A percentile compares a stretch with the other conserved stretches of the same genome.
Conservation (phyloP, 2,888 invertebrate species). For the Ypsolopha sequella region DNA sequence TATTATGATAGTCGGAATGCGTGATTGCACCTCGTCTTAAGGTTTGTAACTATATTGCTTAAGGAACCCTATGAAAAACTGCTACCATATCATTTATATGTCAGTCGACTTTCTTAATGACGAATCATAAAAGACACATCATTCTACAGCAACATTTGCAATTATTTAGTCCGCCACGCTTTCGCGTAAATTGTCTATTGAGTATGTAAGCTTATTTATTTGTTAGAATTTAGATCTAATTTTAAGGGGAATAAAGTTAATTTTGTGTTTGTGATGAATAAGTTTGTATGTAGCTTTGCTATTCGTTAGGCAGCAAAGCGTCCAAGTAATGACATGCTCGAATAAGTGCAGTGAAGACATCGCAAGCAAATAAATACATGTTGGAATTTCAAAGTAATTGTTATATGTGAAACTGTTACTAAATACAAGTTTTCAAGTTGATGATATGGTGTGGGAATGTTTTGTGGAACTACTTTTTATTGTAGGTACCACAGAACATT, state of each 20-base stretch:
- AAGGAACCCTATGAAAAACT: no score
- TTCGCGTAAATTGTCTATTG: slow-evolving; percentile 28
- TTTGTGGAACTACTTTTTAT: background rate
- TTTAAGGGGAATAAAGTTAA: slow-evolving; percentile 13
- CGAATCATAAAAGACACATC: slow-evolving; percentile 7
- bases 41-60: no score
- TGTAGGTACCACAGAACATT: no score
- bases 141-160: slow-evolving; percentile 1
- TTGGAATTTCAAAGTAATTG: no score
- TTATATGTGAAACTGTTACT: background rate
- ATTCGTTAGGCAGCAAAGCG: slow-evolving; percentile 16
- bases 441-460: slow-evolving; percentile 23
- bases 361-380: background rate
- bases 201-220: slow-evolving; percentile 8
- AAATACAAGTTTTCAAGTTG: slow-evolving; percentile 26
- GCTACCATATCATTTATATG: slow-evolving; percentile 10
- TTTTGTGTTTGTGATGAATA: background rate
- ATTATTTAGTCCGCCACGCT: slow-evolving; percentile 20
- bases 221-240: slow-evolving; percentile 15
- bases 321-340: slow-evolving; percentile 33
- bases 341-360: slow-evolving; percentile 19
- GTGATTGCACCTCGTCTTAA: no score
- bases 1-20: no score
- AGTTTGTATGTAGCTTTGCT: background rate
- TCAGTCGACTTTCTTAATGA: slow-evolving; percentile 8